Evolutionary conservation across 2,888 invertebrate genomes (phyloP), one percentile per base, ranked within the genome.

Genomic region (Branchellion lobata): DNA sequence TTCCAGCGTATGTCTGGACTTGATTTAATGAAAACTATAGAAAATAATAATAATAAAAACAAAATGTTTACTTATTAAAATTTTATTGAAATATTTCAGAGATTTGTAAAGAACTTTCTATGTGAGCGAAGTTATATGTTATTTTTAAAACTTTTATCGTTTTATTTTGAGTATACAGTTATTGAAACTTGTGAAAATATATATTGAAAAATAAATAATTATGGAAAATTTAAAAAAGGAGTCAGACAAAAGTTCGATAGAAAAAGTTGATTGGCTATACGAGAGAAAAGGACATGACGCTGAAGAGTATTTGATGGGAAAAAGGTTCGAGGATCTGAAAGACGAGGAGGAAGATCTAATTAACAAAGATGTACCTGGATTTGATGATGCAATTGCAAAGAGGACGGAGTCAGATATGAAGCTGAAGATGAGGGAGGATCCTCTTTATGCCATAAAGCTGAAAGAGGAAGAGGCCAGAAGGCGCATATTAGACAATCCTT

Each of bases 351-450:
- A 57, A 14, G 61, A 21, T 1, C 31, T 33, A 33, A 61, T 40
- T 31, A 36, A 81, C 80, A 27, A 82, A 86, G 86, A 84, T 81
- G 83, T 83, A 31, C 84, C 85, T 78, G 85, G 84, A 18, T 86
- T 87, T 82, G 84, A 83, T 27, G 86, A 86, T 61, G 84, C 85
- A 36, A 85, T 86, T 29, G 84, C 85, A 47, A 84, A 84, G 14
- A 85, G 86, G 74, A 85, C 86, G 79, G 85, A 85, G 29, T 93
- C 95, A 18, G 96, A 96, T 87, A 90, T 95, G 85, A 92, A 91
- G 71, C 91, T 94, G 29, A 96, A 96, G 88, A 90, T 95, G 82
- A 91, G 95, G 86, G 96, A 97, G 87, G 97, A 97, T 89, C 97
- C 97, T 0, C 88, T 97, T 57, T 92, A 94, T 86, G 90, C 93